Evolutionary conservation across 2,113 vertebrate species (phyloP).

Genomic region (Odontesthes bonariensis): DNA sequence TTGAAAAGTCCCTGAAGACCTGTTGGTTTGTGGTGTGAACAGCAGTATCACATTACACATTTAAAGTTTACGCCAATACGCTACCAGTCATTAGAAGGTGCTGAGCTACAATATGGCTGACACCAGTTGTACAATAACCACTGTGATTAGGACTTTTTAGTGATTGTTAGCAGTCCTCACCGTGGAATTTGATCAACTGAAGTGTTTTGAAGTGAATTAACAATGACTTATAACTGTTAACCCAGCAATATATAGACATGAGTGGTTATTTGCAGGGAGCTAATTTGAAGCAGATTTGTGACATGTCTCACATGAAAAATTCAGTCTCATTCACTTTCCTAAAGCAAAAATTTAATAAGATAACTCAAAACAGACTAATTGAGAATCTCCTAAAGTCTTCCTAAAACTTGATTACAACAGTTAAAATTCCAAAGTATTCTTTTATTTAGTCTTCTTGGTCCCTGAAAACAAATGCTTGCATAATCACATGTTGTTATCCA

Average conservation of each 20-base stretch:
- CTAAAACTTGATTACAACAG: background rate
- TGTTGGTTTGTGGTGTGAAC: conserved; percentile 66
- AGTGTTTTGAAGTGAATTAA: conserved; percentile 41
- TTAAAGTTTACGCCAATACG: conserved; percentile 33
- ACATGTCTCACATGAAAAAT: conserved; percentile 9
- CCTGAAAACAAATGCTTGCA: conserved; percentile 3
- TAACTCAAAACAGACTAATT: background rate
- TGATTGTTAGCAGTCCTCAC: conserved; percentile 34
- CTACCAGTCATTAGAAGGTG: conserved; percentile 59
- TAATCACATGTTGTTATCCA: conserved; percentile 26
- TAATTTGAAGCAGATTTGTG: conserved; percentile 45
- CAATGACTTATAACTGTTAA: conserved; percentile 42
- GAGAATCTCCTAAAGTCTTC: conserved; percentile 6
- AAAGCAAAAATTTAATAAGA: too few species aligned
- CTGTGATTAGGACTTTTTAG: conserved; percentile 66
- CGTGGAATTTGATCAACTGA: conserved; percentile 35
- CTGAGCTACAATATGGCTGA: conserved; percentile 63
- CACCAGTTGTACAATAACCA: conserved; percentile 51
- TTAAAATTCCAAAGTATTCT: background rate
- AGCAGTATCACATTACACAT: conserved; percentile 52
- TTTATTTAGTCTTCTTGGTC: background rate
- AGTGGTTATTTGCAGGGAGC: conserved; percentile 21
- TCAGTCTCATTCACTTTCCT: background rate
- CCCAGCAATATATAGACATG: conserved; percentile 18
- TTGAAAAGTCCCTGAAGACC: conserved; percentile 63